Evolutionary conservation across 1,140 invertebrate species (phyloP), one percentile per base, ranked within the genome.

Genomic region (Danaus plexippus): DNA sequence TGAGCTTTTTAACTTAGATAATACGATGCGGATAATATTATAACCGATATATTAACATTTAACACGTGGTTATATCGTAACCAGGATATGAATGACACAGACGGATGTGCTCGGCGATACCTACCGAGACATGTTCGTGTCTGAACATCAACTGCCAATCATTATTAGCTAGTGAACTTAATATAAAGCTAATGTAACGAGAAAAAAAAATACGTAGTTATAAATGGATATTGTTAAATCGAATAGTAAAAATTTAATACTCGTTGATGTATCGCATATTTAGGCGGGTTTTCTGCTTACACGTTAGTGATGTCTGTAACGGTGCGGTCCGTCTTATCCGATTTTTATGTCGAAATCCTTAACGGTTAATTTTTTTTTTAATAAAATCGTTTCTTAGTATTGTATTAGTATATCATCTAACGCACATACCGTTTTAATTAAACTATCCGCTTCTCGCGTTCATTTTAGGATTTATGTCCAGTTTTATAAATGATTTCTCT

Each of bases 201-300:
- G 42, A 43, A 43, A 67, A 71, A 71, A 73, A 62, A 57, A 69
- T 73, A 71, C 59, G 75, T 85, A 84, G 80, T 71, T 57, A 71
- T 71, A 74, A 78, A 80, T 76, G 71, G 71, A 63, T 75, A 79
- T 80, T 85, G 77, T 85, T 85, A 72, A 79, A 85, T 68, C 75
- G 77, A 76, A 77, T 82, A 84, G 79, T 75, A 63, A 81, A 85
- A 85, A 83, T 84, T 84, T 83, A 85, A 84, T 80, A 81, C 67
- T 82, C 79, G 80, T 85, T 83, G 67, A 79, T 68, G 69, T 80
- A 78, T 75, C 70, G 65, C 71, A 69, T 80, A 74, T 71, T 60
- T 71, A 75, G 49, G 32, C 52, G 61, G 62, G 63, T 67, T 65
- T 47, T 55, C 56, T 56, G 66, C 69, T 67, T 71, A 69, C 69